These are phyloP conservation scores for Trichoplusia ni DNA, from an alignment of 1,140 invertebrate genomes.

Conservation along the genomic window DNA sequence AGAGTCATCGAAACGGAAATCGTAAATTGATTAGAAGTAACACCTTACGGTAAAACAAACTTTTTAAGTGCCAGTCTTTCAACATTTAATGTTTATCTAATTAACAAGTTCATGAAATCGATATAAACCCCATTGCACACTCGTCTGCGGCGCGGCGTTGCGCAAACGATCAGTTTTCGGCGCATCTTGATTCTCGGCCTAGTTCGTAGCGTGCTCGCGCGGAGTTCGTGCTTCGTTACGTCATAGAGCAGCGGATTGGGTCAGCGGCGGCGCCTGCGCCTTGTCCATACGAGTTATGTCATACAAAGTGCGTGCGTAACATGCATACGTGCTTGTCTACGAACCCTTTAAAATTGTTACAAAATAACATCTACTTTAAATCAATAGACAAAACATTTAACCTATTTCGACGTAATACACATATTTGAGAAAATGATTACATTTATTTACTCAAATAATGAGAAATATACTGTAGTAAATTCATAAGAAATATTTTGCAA, in stretches of 20 bases:
- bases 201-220: slow-evolving; percentile 48
- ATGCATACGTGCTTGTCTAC: slow-evolving; percentile 43
- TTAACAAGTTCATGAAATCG: not conserved
- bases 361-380: slow-evolving; percentile 25
- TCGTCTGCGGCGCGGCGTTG: slow-evolving; percentile 38
- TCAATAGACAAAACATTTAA: slow-evolving; percentile 4
- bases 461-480: too few relatives aligned
- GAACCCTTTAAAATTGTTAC: slow-evolving; percentile 39
- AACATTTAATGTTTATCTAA: slow-evolving; percentile 4
- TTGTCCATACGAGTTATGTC: slow-evolving; percentile 70
- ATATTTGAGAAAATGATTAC: not conserved
- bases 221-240: slow-evolving; percentile 45
- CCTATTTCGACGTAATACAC: not conserved
- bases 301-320: slow-evolving; percentile 57
- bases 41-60: too few relatives aligned
- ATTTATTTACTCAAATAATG: too few relatives aligned
- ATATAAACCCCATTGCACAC: slow-evolving; percentile 19
- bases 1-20: too few relatives aligned
- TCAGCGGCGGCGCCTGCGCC: slow-evolving; percentile 59
- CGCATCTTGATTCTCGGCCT: slow-evolving; percentile 64
- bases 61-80: too few relatives aligned
- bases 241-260: slow-evolving; percentile 64
- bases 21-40: too few relatives aligned
- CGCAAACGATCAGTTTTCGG: slow-evolving; percentile 68
- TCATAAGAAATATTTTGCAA: too few relatives aligned